phyloP scores from a whole-genome alignment of 2,888 invertebrate genomes.

The Ormyrus thymus region DNA sequence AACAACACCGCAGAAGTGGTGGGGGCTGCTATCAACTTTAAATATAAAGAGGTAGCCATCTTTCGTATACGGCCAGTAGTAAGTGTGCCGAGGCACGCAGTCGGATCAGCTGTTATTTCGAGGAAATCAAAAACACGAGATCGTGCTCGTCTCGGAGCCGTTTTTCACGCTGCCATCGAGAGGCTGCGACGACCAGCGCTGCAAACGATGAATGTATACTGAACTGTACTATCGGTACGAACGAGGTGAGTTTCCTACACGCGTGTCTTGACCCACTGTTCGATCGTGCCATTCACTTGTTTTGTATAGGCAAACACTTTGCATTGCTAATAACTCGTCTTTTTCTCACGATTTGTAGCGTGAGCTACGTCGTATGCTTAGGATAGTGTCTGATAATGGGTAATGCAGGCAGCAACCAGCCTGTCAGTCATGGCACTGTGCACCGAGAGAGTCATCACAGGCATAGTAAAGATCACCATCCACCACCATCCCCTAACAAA shows the following conservation, averaged over 20 bases:
- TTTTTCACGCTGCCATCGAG: neutral
- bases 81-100: neutral
- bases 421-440: slow-evolving; percentile 68
- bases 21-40: slow-evolving; percentile 31
- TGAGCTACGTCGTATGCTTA: slow-evolving; percentile 29
- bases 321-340: slow-evolving; percentile 2
- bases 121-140: slow-evolving; percentile 28
- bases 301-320: slow-evolving; percentile 7
- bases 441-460: slow-evolving; percentile 80
- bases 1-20: slow-evolving; percentile 21
- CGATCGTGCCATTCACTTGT: neutral
- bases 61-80: slow-evolving; percentile 24
- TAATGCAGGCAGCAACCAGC: slow-evolving; percentile 84
- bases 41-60: slow-evolving; percentile 42
- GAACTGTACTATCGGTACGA: neutral
- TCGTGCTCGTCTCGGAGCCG: neutral
- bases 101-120: slow-evolving; percentile 42
- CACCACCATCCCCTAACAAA: slow-evolving; percentile 79
- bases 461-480: slow-evolving; percentile 56
- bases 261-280: neutral
- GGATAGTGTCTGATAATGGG: slow-evolving; percentile 80
- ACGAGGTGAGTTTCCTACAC: slow-evolving; percentile 5
- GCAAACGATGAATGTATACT: neutral
- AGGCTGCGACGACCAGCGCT: neutral
- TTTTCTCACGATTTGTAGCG: neutral